These are phyloP conservation scores for Hoplostethus atlanticus DNA, from an alignment of 2,797 vertebrate species.

Conservation along the genomic window DNA sequence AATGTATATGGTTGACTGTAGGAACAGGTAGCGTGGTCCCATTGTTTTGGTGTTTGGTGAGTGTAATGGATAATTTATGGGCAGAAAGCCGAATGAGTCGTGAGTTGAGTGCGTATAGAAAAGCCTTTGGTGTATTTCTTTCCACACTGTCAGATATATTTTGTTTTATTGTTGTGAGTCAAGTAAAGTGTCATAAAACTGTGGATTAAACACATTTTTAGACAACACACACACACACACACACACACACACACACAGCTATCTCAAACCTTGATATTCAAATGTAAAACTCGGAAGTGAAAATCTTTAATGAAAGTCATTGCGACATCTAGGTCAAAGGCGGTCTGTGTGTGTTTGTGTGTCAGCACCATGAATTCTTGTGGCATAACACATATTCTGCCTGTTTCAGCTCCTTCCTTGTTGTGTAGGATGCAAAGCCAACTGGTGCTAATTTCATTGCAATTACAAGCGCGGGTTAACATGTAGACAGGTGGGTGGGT, in stretches of 20 bases:
- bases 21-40: constrained; percentile 31
- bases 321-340: neutral
- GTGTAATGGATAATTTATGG: constrained; percentile 42
- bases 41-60: constrained; percentile 51
- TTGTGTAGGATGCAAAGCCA: constrained; percentile 38
- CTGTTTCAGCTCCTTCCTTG: constrained; percentile 27
- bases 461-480: constrained; percentile 41
- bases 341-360: neutral
- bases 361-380: constrained; percentile 30
- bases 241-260: constrained; percentile 10
- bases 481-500: constrained; percentile 29
- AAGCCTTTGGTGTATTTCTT: constrained; percentile 34
- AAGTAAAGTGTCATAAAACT: constrained; percentile 26
- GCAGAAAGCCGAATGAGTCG: constrained; percentile 37
- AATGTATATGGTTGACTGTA: constrained; percentile 50
- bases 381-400: constrained; percentile 38
- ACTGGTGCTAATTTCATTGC: constrained; percentile 47
- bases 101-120: constrained; percentile 35
- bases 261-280: constrained; percentile 11
- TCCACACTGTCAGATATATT: constrained; percentile 28
- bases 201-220: constrained; percentile 18
- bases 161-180: constrained; percentile 38
- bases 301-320: neutral
- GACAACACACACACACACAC: constrained; percentile 14
- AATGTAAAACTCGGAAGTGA: neutral